These are phyloP conservation scores for Thermophis baileyi DNA, from an alignment of 2,113 vertebrate species.

Conservation along the genomic window DNA sequence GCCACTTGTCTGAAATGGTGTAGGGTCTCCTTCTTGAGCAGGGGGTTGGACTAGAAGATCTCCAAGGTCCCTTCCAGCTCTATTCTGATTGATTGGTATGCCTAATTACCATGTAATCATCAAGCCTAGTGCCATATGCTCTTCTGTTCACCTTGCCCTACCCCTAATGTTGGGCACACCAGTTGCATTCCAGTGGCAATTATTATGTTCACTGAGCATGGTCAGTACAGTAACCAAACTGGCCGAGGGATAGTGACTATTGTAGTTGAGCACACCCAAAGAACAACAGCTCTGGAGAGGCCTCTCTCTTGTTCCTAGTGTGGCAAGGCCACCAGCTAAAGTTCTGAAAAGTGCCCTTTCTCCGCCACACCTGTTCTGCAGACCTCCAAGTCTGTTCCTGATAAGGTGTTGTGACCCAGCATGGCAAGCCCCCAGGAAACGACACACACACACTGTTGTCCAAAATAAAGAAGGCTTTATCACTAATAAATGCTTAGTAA, in stretches of 20 bases:
- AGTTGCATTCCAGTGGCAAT: not conserved
- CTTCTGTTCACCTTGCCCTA: not conserved
- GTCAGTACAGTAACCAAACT: not conserved
- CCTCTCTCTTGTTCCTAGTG: too few species aligned
- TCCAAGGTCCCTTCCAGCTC: too few species aligned
- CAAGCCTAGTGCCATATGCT: not conserved
- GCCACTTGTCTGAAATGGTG: too few species aligned
- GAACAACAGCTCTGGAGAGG: not conserved
- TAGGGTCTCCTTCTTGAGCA: too few species aligned
- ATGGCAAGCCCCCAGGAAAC: too few species aligned
- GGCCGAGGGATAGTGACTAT: not conserved
- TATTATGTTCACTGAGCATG: not conserved
- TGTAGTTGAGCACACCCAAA: not conserved
- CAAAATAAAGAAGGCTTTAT: too few species aligned
- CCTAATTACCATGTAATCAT: not conserved
- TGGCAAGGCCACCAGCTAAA: not conserved
- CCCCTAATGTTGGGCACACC: not conserved
- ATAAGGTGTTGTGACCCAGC: too few species aligned
- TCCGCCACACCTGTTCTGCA: not conserved
- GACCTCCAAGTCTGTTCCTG: not conserved
- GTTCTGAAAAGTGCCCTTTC: not conserved
- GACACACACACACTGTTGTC: too few species aligned
- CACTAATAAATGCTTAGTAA: too few species aligned
- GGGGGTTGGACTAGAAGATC: too few species aligned
- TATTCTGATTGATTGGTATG: too few species aligned